Evolutionary conservation across 1,140 invertebrate species (phyloP).

Genomic region (Nephila pilipes): DNA sequence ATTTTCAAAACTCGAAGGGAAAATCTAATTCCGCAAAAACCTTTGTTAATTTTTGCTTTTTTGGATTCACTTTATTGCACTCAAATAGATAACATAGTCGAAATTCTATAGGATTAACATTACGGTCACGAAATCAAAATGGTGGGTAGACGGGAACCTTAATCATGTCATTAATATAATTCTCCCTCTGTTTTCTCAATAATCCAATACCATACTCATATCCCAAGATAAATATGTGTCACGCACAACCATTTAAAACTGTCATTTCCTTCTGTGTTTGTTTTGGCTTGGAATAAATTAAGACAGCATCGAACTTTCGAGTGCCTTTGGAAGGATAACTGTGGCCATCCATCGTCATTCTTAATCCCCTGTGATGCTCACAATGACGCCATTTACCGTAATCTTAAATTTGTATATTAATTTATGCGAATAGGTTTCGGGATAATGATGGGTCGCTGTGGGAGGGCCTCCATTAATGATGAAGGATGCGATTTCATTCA

Average conservation of each 20-base stretch:
- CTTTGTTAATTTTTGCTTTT: no score
- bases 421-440: conserved; percentile 22
- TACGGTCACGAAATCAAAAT: no score
- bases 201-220: neutral
- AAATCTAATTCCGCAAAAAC: no score
- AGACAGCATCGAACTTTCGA: neutral
- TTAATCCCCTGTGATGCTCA: neutral
- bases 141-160: no score
- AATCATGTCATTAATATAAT: neutral
- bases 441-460: neutral
- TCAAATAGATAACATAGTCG: no score
- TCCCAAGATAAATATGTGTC: neutral
- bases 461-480: conserved; percentile 28
- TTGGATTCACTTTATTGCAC: no score
- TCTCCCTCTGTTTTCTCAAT: neutral
- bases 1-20: no score
- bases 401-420: conserved; percentile 27
- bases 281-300: neutral
- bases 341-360: neutral
- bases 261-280: neutral
- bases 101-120: no score
- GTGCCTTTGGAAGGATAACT: neutral
- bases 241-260: neutral
- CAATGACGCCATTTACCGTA: neutral
- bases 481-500: neutral